Evolutionary conservation across 2,797 vertebrate species (phyloP).

Genomic region (Fistularia tabacaria): DNA sequence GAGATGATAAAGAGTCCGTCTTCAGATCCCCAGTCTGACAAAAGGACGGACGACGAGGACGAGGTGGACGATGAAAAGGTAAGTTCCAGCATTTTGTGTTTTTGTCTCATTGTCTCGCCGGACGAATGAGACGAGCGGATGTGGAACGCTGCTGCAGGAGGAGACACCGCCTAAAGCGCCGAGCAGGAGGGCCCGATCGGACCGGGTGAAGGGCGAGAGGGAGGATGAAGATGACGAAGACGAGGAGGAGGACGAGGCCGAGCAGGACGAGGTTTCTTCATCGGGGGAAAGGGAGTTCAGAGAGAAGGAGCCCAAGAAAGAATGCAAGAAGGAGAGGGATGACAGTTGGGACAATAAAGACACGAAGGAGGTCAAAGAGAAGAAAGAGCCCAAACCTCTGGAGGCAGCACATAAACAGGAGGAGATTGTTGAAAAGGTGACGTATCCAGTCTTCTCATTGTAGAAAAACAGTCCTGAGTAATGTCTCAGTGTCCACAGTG

Average conservation of each 20-base stretch:
- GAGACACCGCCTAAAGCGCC: slow-evolving; percentile 73
- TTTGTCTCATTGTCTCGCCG: neutral
- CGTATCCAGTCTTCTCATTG: no score
- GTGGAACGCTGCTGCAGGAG: slow-evolving; percentile 66
- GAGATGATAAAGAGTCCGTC: slow-evolving; percentile 89
- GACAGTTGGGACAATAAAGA: slow-evolving; percentile 85
- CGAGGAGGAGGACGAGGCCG: slow-evolving; percentile 59
- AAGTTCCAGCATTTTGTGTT: neutral
- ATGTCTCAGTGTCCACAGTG: no score
- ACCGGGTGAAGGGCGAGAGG: slow-evolving; percentile 72
- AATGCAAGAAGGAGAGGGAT: slow-evolving; percentile 85
- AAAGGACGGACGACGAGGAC: slow-evolving; percentile 89
- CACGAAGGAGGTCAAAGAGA: slow-evolving; percentile 85
- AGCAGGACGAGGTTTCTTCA: slow-evolving; percentile 61
- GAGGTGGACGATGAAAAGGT: slow-evolving; percentile 76
- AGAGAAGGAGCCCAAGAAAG: slow-evolving; percentile 80
- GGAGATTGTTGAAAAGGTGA: slow-evolving; percentile 84
- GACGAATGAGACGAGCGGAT: neutral
- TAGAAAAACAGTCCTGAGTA: no score
- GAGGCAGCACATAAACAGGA: slow-evolving; percentile 83
- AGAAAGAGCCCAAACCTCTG: slow-evolving; percentile 81
- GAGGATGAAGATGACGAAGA: slow-evolving; percentile 53
- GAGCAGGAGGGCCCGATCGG: slow-evolving; percentile 79
- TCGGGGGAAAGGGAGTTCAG: slow-evolving; percentile 81
- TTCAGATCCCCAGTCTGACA: slow-evolving; percentile 86